Percentiles rank a stretch among this genome's conserved stretches.
These are phyloP conservation scores for Rhaphigaster nebulosa DNA, from an alignment of 2,888 invertebrate genomes.

Conservation along the genomic window DNA sequence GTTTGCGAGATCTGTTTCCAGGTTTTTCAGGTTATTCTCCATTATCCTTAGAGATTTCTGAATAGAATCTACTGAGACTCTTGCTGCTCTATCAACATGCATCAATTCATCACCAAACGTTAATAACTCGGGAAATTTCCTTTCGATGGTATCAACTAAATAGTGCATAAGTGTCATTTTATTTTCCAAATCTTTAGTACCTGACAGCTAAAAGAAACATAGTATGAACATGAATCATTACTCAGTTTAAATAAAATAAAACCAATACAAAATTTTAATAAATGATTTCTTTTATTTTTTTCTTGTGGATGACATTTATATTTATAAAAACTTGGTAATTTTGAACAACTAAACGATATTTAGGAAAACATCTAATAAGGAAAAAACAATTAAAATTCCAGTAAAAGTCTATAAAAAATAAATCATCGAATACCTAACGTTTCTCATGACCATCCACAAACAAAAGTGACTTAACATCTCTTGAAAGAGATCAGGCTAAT, in stretches of 20 bases:
- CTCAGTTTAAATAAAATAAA: not conserved
- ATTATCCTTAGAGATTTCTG: constrained; percentile 87
- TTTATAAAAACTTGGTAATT: too few species aligned
- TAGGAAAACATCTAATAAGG: too few species aligned
- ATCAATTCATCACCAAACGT: constrained; percentile 89
- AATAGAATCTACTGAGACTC: constrained; percentile 80
- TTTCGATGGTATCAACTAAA: constrained; percentile 88
- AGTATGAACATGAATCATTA: not conserved
- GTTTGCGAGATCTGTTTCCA: constrained; percentile 92
- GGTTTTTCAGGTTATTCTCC: constrained; percentile 87
- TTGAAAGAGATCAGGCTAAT: too few species aligned
- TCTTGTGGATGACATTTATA: not conserved
- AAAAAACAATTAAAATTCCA: too few species aligned
- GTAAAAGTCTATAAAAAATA: too few species aligned
- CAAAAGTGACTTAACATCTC: too few species aligned
- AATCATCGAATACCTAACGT: too few species aligned
- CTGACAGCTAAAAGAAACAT: constrained; percentile 75
- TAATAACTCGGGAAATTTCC: constrained; percentile 87
- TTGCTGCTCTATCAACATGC: constrained; percentile 80
- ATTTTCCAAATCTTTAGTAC: constrained; percentile 94
- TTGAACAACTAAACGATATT: not conserved
- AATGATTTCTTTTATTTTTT: not conserved
- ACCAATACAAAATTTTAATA: not conserved
- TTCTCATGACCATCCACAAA: too few species aligned
- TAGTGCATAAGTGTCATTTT: constrained; percentile 94